phyloP scores from a whole-genome alignment of 30 jellyfish, hydroid and myxozoan genomes.

The Aurelia sp. region DNA sequence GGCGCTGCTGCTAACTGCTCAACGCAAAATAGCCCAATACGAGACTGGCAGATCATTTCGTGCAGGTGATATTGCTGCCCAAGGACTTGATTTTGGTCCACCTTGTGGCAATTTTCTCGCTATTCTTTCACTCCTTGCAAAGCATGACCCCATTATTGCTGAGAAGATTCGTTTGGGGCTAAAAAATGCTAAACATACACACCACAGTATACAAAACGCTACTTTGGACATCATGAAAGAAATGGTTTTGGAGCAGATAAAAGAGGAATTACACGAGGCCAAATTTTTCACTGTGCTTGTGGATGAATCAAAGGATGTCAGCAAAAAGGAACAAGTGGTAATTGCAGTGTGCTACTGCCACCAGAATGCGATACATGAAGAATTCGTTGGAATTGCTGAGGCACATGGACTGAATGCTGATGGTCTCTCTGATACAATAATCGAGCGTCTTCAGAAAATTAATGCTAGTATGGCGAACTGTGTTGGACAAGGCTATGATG shows the following conservation, averaged over 20 bases:
- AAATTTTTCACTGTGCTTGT: slow-evolving; percentile 31
- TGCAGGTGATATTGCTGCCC: too few species aligned
- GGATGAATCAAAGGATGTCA: slow-evolving; percentile 59
- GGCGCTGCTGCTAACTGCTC: too few species aligned
- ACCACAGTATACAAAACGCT: slow-evolving; percentile 13
- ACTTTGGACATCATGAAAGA: slow-evolving; percentile 34
- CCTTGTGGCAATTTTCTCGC: too few species aligned
- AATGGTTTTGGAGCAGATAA: slow-evolving; percentile 48
- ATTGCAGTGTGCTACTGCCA: slow-evolving; percentile 58
- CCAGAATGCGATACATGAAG: slow-evolving; percentile 50
- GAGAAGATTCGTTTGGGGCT: too few species aligned
- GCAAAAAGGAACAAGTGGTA: slow-evolving; percentile 59
- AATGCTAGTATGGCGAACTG: slow-evolving; percentile 34
- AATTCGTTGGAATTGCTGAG: slow-evolving; percentile 36
- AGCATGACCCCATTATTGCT: too few species aligned
- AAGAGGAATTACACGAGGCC: slow-evolving; percentile 26
- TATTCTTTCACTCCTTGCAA: too few species aligned
- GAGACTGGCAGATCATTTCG: too few species aligned
- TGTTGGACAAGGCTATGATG: slow-evolving; percentile 72
- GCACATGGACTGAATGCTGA: slow-evolving; percentile 63
- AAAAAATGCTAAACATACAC: too few species aligned
- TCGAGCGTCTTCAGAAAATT: slow-evolving; percentile 19
- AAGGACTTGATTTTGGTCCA: too few species aligned
- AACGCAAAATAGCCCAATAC: too few species aligned
- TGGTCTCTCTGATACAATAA: slow-evolving; percentile 40